Conservation (phyloP, 2,113 vertebrate species). For the Thalassarche chlororhynchos region DNA sequence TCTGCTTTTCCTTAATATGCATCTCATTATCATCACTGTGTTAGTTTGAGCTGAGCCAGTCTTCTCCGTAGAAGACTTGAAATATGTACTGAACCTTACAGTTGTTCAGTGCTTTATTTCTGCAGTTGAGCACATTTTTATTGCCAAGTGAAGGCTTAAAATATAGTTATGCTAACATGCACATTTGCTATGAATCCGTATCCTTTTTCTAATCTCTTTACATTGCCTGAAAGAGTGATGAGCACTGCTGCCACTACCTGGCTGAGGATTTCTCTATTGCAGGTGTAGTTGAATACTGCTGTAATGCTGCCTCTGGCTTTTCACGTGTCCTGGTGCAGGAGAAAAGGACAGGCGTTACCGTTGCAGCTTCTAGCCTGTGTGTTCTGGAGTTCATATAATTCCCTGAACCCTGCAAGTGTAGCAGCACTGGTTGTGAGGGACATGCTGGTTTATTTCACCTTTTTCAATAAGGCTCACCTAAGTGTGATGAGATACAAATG, state of each 20-base stretch:
- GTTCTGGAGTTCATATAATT: neutral
- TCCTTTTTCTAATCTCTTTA: neutral
- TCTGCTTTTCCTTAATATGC: neutral
- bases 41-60: neutral
- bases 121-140: neutral
- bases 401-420: neutral
- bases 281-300: neutral
- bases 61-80: neutral
- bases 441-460: neutral
- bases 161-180: neutral
- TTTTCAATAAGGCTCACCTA: neutral
- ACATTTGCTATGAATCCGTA: neutral
- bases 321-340: neutral
- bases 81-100: neutral
- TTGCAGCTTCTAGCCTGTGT: neutral
- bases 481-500: neutral
- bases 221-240: neutral
- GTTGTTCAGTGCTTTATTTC: neutral
- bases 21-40: neutral
- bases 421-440: neutral
- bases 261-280: neutral
- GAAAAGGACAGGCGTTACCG: neutral
- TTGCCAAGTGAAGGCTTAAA: neutral
- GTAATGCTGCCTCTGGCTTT: neutral
- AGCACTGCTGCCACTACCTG: neutral